Conservation (phyloP, 2,797 vertebrate species). For the Thripadectes ignobilis region DNA sequence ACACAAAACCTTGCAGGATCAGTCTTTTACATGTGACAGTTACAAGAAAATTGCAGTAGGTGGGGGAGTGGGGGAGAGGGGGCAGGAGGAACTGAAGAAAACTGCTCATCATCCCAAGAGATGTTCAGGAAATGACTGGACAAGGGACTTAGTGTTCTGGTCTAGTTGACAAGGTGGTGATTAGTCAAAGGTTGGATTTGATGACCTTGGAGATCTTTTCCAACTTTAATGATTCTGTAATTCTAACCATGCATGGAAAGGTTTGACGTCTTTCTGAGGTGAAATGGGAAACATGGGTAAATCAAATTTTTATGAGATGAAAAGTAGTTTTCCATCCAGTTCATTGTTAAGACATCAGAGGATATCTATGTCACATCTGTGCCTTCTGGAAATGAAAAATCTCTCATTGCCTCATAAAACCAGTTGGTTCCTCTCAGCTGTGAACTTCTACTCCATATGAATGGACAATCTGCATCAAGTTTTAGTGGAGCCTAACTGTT, state of each 20-base stretch:
- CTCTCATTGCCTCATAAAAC: neutral
- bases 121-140: neutral
- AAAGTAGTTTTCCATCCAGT: neutral
- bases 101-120: neutral
- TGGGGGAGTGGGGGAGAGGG: accelerated
- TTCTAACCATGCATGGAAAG: neutral
- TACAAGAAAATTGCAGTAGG: neutral
- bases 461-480: neutral
- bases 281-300: neutral
- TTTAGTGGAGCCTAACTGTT: neutral
- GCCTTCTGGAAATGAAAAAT: neutral
- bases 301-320: neutral
- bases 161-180: neutral
- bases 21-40: neutral
- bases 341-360: neutral
- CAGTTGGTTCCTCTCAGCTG: neutral
- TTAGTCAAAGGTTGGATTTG: neutral
- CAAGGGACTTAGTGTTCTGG: neutral
- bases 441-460: neutral
- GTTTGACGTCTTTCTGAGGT: neutral
- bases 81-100: neutral
- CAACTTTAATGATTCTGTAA: neutral
- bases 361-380: neutral
- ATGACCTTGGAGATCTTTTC: neutral
- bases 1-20: neutral